Conservation (phyloP, 2,888 invertebrate species). For the Scaptomyza cyrtandrae region DNA sequence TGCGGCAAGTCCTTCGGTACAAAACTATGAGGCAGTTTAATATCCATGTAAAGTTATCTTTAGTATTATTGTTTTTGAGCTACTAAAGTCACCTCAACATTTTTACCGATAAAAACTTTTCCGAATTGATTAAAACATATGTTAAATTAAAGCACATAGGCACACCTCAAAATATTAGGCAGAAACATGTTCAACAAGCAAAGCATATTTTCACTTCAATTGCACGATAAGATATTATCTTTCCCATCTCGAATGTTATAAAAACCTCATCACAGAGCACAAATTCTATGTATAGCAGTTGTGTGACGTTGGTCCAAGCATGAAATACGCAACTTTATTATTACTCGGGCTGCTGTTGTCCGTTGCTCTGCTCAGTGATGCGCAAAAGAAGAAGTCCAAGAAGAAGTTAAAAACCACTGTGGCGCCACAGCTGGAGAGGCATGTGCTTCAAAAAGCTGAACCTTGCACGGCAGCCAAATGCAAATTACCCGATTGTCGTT, state of each 20-base stretch:
- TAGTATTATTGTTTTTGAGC: neutral
- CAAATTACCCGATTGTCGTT: conserved; percentile 80
- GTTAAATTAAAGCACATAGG: conserved; percentile 17
- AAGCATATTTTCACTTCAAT: conserved; percentile 40
- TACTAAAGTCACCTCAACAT: too few relatives aligned
- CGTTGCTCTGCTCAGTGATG: conserved; percentile 30
- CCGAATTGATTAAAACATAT: conserved; percentile 13
- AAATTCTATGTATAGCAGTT: neutral
- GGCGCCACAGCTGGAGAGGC: conserved; percentile 8
- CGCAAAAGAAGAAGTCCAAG: conserved; percentile 57
- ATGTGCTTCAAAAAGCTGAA: conserved; percentile 54
- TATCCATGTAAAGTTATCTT: neutral
- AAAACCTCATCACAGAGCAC: conserved; percentile 14
- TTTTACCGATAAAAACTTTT: conserved; percentile 7
- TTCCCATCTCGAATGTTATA: conserved; percentile 32
- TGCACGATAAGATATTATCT: conserved; percentile 52
- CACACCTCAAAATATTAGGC: conserved; percentile 46
- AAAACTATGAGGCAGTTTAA: neutral
- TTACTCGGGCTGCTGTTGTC: conserved; percentile 54
- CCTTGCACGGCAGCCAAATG: conserved; percentile 68
- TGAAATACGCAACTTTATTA: conserved; percentile 54
- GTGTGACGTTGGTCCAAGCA: conserved; percentile 31
- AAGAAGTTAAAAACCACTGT: conserved; percentile 38
- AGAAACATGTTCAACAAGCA: conserved; percentile 56
- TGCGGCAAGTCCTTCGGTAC: neutral